phyloP scores from a whole-genome alignment of 2,113 vertebrate genomes.

The Peromyscus polionotus region DNA sequence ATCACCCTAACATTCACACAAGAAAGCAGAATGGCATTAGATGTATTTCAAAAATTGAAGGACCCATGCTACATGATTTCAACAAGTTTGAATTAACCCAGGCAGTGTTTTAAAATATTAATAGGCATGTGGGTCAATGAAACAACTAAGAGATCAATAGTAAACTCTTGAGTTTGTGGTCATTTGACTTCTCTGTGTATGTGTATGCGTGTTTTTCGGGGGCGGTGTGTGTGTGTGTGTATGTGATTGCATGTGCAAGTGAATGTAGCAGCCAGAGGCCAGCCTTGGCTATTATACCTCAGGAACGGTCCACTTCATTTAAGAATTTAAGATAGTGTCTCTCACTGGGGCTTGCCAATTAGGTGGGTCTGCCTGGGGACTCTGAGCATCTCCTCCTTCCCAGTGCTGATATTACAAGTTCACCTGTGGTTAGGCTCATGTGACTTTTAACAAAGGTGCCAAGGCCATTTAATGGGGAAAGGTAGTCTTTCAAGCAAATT shows the following conservation, averaged over 20 bases:
- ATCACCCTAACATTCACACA: background rate
- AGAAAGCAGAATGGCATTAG: background rate
- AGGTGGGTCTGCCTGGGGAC: background rate
- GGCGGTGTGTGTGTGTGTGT: background rate
- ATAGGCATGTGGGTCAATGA: background rate
- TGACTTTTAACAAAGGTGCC: slow-evolving; percentile 15
- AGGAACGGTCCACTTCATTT: background rate
- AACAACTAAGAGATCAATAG: background rate
- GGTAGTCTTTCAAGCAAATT: background rate
- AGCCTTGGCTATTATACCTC: background rate
- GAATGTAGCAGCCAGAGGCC: background rate
- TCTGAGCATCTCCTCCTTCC: background rate
- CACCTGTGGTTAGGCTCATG: background rate
- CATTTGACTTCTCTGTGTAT: background rate
- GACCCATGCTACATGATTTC: background rate
- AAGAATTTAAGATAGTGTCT: background rate
- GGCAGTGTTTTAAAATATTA: background rate
- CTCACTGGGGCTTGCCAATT: background rate
- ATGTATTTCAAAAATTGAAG: background rate
- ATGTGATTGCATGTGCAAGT: background rate
- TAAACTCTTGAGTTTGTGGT: background rate
- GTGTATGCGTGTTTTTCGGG: background rate
- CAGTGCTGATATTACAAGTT: background rate
- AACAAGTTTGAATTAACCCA: background rate
- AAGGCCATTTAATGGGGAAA: background rate